Conservation (phyloP, 2,113 vertebrate species). For the Rhea americana region DNA sequence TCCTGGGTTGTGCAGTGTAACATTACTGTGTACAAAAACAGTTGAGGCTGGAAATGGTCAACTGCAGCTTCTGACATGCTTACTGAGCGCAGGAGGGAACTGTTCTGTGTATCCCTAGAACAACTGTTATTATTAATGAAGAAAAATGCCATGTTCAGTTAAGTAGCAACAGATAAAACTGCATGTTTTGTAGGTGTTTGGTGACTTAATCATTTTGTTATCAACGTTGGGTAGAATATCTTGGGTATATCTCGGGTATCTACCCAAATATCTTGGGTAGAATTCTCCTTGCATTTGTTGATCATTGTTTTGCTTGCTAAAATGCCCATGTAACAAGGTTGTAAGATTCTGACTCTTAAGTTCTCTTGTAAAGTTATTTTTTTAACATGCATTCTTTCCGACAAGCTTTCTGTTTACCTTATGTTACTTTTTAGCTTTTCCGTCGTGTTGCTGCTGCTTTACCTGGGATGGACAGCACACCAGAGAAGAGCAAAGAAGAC, state of each 20-base stretch:
- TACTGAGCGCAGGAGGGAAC: background rate
- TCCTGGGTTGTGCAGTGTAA: background rate
- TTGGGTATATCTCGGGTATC: no score
- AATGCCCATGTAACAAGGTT: background rate
- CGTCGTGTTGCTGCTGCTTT: slow-evolving; percentile 86
- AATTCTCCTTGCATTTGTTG: background rate
- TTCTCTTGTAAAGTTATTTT: background rate
- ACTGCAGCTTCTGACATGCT: background rate
- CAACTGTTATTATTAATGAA: background rate
- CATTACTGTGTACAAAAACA: background rate
- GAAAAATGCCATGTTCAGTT: background rate
- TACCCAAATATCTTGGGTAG: background rate
- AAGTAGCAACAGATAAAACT: background rate
- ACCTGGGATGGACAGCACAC: slow-evolving; percentile 87
- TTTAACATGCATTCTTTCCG: background rate
- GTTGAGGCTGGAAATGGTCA: background rate
- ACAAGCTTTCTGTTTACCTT: background rate
- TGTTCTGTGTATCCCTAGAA: background rate
- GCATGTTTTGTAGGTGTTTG: background rate
- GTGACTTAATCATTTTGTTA: background rate
- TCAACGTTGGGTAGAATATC: background rate
- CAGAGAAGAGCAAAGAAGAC: slow-evolving; percentile 90
- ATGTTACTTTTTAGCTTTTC: slow-evolving; percentile 79
- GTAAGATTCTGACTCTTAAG: accelerated
- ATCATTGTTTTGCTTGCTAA: background rate